Base-by-base conservation (phyloP, 2,888 invertebrate genomes). In the Cheilosia urbana region DNA sequence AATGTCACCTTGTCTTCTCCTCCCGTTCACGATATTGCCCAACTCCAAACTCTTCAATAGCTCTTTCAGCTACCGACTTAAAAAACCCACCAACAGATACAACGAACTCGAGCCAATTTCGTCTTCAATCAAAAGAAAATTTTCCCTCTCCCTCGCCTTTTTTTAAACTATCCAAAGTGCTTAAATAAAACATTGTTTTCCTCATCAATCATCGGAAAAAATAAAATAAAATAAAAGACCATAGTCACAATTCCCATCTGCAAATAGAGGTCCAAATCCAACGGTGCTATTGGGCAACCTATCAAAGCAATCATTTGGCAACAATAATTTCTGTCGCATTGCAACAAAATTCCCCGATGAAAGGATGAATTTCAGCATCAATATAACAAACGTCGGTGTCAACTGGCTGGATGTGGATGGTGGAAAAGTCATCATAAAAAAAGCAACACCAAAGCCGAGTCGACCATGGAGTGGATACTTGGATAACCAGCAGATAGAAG, bases 271-370 rank as follows among this genome's bases (percentile, higher is more conserved):
- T 42, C 51, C 66, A 62, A 75, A 15, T 30, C 15, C n/a, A 58
- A n/a, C 49, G 9, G 27, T 24, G 40, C 37, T 62, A 45, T 57
- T 42, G 72, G 66, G 60, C 65, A 53, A 42, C 51, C 72, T 47
- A 47, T 83, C 78, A 83, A 78, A 72, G 83, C 66, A 62, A 78
- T 78, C 83, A 72, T 65, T 83, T 78, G 83, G 83, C 78, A 83
- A 49, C 72, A 73, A 68, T 55, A 72, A 66, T 66, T 13, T 62
- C 66, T 83, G 83, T 83, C 83, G 83, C 83, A 83, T 55, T 83
- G 83, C 83, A 83, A 83, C 83, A 73, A 55, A 78, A 66, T 72
- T 72, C 60, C 42, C 68, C 78, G 83, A 66, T 78, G 78, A 83
- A 73, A 77, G 72, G 66, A 65, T 77, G 42, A 62, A 68, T 68